Conservation (phyloP, 2,113 vertebrate species). For the Nothoprocta perdicaria region DNA sequence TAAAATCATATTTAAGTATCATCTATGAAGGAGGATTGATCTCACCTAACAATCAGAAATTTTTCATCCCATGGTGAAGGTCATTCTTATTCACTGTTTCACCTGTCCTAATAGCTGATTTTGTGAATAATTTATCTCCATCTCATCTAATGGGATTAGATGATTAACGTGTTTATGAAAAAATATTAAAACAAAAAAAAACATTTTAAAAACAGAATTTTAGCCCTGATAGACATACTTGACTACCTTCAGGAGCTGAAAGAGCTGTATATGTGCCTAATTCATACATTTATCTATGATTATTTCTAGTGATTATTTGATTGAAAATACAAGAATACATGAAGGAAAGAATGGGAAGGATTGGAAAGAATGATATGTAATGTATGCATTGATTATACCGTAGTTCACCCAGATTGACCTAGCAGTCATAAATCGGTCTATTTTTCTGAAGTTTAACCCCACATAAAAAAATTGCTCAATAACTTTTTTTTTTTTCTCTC, state of each 20-base stretch:
- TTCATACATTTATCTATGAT: neutral
- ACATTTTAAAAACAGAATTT: neutral
- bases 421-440: constrained; percentile 42
- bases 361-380: neutral
- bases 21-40: neutral
- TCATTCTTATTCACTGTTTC: neutral
- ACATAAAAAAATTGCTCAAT: constrained; percentile 50
- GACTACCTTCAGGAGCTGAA: neutral
- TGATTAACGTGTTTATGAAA: neutral
- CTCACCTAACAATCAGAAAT: neutral
- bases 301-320: neutral
- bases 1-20: rapidly evolving
- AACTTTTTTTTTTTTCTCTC: constrained; percentile 41
- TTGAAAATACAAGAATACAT: neutral
- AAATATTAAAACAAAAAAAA: neutral
- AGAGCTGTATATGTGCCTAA: neutral
- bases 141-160: neutral
- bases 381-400: constrained; percentile 25
- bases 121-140: neutral
- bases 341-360: neutral
- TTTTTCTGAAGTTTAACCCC: constrained; percentile 52
- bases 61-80: neutral
- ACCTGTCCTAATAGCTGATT: neutral
- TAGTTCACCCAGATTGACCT: neutral
- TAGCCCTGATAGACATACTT: neutral